Conservation (phyloP, 2,113 vertebrate species). For the Carassius auratus region DNA sequence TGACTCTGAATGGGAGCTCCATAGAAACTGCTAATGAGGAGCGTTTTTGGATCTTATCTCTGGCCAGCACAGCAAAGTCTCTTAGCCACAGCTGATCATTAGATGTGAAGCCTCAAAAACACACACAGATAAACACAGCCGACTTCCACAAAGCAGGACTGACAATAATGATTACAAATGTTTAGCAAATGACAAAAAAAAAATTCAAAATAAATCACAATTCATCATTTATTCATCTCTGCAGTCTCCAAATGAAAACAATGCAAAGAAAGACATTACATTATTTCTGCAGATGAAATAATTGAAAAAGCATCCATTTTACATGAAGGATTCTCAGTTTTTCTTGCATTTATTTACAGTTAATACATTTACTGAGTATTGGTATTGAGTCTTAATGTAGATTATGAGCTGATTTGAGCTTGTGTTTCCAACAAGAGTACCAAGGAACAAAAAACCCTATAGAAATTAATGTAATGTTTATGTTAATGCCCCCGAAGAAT, state of each 20-base stretch:
- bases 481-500: no score
- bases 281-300: neutral
- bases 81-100: constrained; percentile 31
- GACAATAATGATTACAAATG: neutral
- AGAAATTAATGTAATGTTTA: no score
- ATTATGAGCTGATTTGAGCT: no score
- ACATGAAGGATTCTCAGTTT: no score
- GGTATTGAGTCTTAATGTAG: no score
- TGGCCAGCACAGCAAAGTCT: constrained; percentile 50
- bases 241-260: neutral
- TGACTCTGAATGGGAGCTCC: constrained; percentile 58
- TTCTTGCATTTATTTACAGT: no score
- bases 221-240: neutral
- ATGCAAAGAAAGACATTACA: neutral
- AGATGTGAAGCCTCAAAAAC: constrained; percentile 5
- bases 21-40: constrained; percentile 65
- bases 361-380: no score
- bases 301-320: no score
- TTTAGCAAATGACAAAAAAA: neutral
- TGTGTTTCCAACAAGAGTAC: no score
- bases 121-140: neutral
- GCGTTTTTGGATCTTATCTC: constrained; percentile 62
- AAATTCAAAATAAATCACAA: neutral
- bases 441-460: no score
- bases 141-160: neutral